Evolutionary conservation across 1,140 invertebrate genomes (phyloP).

Genomic region (Armadillidium nasatum): DNA sequence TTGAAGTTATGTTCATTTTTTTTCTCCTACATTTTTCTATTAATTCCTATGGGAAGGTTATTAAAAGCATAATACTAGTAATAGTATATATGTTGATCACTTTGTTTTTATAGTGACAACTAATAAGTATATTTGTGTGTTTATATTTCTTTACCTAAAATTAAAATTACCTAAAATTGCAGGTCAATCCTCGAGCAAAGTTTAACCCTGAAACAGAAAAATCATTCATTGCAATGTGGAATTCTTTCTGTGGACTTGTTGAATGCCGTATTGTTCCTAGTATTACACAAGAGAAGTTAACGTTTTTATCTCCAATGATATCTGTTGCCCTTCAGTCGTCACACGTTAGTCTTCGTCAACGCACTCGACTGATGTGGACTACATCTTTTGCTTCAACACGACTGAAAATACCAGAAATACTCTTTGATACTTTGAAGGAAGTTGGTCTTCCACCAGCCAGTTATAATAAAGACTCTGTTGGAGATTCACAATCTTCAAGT

Average conservation of each 20-base stretch:
- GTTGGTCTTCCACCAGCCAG: conserved; percentile 29
- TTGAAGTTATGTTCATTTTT: too few species aligned
- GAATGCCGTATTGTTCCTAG: conserved; percentile 17
- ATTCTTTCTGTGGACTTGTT: conserved; percentile 21
- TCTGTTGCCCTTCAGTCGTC: conserved; percentile 16
- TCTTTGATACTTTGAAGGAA: conserved; percentile 23
- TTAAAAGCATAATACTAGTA: too few species aligned
- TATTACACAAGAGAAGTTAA: conserved; percentile 23
- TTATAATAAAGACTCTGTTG: background rate
- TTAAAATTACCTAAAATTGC: background rate
- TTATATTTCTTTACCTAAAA: too few species aligned
- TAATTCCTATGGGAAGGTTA: too few species aligned
- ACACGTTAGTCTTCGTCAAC: conserved; percentile 23
- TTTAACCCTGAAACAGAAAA: conserved; percentile 28
- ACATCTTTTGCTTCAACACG: conserved; percentile 22
- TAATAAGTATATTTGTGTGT: too few species aligned
- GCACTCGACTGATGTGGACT: conserved; percentile 18
- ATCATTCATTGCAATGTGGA: conserved; percentile 26
- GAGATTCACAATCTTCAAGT: background rate
- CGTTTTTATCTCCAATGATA: conserved; percentile 22
- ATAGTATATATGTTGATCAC: too few species aligned
- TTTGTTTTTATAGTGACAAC: too few species aligned
- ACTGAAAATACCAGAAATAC: conserved; percentile 16
- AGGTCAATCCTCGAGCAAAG: conserved; percentile 23
- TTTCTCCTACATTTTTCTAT: too few species aligned